These are phyloP conservation scores for Athalia rosae DNA, from an alignment of 2,888 invertebrate genomes.

Conservation along the genomic window DNA sequence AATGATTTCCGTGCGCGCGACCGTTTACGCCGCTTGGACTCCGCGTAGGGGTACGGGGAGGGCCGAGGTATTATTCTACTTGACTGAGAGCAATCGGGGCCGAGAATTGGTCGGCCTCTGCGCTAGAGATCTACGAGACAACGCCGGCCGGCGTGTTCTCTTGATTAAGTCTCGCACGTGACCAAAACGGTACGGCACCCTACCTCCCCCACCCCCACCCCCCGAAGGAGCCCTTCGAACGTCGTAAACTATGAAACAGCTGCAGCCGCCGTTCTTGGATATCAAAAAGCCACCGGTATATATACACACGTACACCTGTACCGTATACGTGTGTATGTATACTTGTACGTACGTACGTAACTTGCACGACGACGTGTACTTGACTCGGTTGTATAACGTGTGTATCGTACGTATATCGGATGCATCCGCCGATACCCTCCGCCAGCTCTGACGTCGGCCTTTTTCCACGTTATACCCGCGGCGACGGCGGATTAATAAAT, in stretches of 20 bases:
- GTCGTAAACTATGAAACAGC: constrained; percentile 32
- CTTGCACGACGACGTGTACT: not conserved
- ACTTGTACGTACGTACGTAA: not conserved
- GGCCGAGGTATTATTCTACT: too few species aligned
- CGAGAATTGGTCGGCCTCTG: not conserved
- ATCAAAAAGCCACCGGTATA: constrained; percentile 15
- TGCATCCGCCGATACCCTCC: not conserved
- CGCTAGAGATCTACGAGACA: constrained; percentile 44
- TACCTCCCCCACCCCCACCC: too few species aligned
- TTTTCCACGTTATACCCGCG: not conserved
- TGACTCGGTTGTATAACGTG: not conserved
- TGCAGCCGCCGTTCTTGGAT: constrained; percentile 20
- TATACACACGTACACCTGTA: too few species aligned
- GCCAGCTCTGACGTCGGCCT: not conserved
- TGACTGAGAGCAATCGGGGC: not conserved
- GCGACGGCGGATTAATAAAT: not conserved
- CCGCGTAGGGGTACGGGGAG: too few species aligned
- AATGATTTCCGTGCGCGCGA: constrained; percentile 17
- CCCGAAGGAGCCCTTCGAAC: not conserved
- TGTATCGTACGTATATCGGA: not conserved
- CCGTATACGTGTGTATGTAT: not conserved
- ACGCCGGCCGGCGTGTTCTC: constrained; percentile 42
- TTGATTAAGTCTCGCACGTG: constrained; percentile 43
- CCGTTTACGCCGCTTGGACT: too few species aligned
- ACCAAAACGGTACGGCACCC: constrained; percentile 23